Conservation (phyloP, 2,113 vertebrate genomes). For the Electrona antarctica region DNA sequence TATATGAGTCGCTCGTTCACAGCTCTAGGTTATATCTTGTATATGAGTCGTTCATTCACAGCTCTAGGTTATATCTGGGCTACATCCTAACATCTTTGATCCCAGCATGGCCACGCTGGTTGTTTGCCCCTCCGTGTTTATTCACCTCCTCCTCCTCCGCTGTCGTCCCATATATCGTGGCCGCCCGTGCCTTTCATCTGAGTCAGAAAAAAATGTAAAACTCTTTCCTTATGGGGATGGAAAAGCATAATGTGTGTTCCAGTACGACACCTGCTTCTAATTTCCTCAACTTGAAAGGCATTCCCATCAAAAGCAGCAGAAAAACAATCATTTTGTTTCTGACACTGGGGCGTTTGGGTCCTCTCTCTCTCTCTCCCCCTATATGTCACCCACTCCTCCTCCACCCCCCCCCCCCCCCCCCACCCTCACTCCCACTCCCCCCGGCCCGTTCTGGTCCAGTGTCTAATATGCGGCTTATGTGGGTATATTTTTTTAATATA, state of each 20-base stretch:
- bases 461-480: constrained; percentile 46
- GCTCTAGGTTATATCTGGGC: neutral
- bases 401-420: constrained; percentile 17
- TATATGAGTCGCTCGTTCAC: too few species aligned
- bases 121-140: constrained; percentile 70
- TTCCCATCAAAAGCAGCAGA: constrained; percentile 91
- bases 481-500: constrained; percentile 41
- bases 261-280: constrained; percentile 94
- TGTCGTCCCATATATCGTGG: constrained; percentile 85
- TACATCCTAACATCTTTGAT: constrained; percentile 29
- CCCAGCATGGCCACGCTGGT: constrained; percentile 29
- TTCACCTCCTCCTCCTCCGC: constrained; percentile 83
- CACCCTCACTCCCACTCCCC: neutral
- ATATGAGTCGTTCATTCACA: too few species aligned
- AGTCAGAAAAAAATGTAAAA: constrained; percentile 81
- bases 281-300: constrained; percentile 97
- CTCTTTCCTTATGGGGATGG: constrained; percentile 81
- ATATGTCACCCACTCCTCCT: constrained; percentile 48
- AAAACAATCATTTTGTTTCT: constrained; percentile 88
- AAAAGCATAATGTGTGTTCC: constrained; percentile 87
- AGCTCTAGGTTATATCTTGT: too few species aligned
- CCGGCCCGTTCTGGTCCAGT: constrained; percentile 14
- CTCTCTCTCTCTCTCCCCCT: constrained; percentile 36
- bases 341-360: constrained; percentile 78
- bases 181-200: constrained; percentile 88